Base-by-base conservation (phyloP, 2,888 invertebrate genomes). In the Allacma fusca region DNA sequence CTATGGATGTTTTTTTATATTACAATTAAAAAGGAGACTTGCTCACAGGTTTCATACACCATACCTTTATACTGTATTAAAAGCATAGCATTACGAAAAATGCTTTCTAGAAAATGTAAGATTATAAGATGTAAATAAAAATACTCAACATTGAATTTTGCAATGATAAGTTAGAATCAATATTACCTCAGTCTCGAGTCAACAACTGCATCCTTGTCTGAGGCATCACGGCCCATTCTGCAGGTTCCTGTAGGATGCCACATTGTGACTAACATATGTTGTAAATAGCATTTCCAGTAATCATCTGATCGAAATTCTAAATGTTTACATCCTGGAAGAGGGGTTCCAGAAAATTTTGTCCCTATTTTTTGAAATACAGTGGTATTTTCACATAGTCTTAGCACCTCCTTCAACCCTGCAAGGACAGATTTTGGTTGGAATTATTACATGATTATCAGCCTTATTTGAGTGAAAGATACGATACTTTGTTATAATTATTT, bases 201-300 rank as follows among this genome's bases (percentile, higher is more conserved):
- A 2, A 81, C 81, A 13, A 81, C 80, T 34, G 80, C 50, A 19
- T 4, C 44, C 1, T 75, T 71, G 73, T 81, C 80, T 28, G 80
- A 79, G 21, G 74, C 23, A 23, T 21, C 43, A 19, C 43, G 68
- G 21, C 81, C 81, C 81, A 80, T 81, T 24, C 68, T 59, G 62
- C 81, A 81, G 0, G 78, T 77, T 34, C 78, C 77, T n/a, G 59
- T 50, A 0, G 79, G 79, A 71, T 81, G 81, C 80, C 80, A 79
- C 1, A 80, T 44, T 0, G 79, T 78, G 2, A 68, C 68, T 19
- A 44, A 65, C 40, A 19, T 13, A 19, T 83, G 81, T 19, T 81
- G 65, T n/a, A 80, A 74, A 62, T 79, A 80, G 57, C 81, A 81
- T 34, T 76, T 76, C 77, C 79, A 81, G 62, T 80, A 81, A 13